phyloP scores from a whole-genome alignment of 2,888 invertebrate species.

The Leptodirus hochenwartii region DNA sequence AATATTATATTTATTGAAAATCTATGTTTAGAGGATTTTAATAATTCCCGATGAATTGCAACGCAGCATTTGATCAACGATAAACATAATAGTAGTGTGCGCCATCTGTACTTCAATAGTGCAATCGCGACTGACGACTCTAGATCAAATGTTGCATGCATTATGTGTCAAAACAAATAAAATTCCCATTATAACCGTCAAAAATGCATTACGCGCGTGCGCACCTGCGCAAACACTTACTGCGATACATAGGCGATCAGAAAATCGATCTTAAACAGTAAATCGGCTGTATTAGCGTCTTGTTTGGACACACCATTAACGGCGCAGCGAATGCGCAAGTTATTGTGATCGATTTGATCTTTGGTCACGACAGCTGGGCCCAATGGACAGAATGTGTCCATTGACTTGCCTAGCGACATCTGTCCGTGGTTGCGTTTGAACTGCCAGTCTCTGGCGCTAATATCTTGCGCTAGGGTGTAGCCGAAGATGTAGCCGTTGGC shows the following conservation, averaged over 20 bases:
- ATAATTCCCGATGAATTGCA: too few species aligned
- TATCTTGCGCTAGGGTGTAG: slow-evolving; percentile 75
- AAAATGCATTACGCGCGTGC: too few species aligned
- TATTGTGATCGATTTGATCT: slow-evolving; percentile 55
- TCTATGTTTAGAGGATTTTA: too few species aligned
- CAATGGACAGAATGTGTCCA: slow-evolving; percentile 80
- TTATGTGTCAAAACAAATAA: too few species aligned
- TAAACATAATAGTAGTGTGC: too few species aligned
- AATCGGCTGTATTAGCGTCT: slow-evolving; percentile 55
- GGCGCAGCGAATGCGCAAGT: slow-evolving; percentile 47
- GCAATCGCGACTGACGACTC: too few species aligned
- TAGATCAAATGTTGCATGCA: too few species aligned
- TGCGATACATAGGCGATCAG: slow-evolving; percentile 58
- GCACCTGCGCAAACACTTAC: slow-evolving; percentile 34
- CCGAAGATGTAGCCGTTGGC: slow-evolving; percentile 66
- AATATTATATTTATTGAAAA: too few species aligned
- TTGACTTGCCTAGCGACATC: slow-evolving; percentile 57
- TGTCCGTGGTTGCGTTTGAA: slow-evolving; percentile 64
- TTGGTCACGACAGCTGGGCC: slow-evolving; percentile 69
- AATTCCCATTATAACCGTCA: too few species aligned
- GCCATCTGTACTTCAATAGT: too few species aligned
- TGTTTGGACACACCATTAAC: slow-evolving; percentile 69
- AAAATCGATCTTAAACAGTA: slow-evolving; percentile 62
- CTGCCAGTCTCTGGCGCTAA: slow-evolving; percentile 79
- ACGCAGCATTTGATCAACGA: too few species aligned